Conservation (phyloP, 2,888 invertebrate genomes). For the Blastobasis adustella region DNA sequence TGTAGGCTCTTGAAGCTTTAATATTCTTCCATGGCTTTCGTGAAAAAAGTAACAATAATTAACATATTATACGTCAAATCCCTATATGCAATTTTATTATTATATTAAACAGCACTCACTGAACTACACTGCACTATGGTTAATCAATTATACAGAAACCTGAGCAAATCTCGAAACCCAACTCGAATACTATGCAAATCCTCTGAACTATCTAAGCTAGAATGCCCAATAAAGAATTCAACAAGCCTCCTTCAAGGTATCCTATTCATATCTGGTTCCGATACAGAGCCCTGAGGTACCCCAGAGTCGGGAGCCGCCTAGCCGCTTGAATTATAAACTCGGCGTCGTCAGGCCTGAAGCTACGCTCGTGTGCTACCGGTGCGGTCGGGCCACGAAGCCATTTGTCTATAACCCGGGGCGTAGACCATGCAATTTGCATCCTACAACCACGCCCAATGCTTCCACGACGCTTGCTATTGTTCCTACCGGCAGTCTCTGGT, state of each 20-base stretch:
- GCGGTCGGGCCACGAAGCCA: slow-evolving; percentile 65
- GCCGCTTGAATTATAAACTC: slow-evolving; percentile 31
- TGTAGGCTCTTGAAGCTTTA: too few relatives aligned
- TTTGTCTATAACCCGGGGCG: slow-evolving; percentile 57
- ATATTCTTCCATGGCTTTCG: too few relatives aligned
- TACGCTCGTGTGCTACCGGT: slow-evolving; percentile 61
- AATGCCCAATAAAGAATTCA: slow-evolving; percentile 19
- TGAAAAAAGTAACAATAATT: too few relatives aligned
- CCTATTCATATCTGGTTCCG: slow-evolving; percentile 22
- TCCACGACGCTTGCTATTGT: slow-evolving; percentile 51
- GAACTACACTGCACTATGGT: too few relatives aligned
- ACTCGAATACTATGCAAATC: too few relatives aligned
- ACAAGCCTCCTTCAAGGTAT: slow-evolving; percentile 4
- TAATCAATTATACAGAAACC: too few relatives aligned
- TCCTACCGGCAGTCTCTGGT: slow-evolving; percentile 22
- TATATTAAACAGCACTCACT: too few relatives aligned
- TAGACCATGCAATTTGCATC: slow-evolving; percentile 62
- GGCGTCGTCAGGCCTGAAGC: slow-evolving; percentile 23
- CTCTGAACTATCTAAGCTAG: too few relatives aligned
- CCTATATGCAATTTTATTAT: too few relatives aligned
- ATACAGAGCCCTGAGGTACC: slow-evolving; percentile 13
- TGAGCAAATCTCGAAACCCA: too few relatives aligned
- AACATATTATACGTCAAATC: too few relatives aligned
- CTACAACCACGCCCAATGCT: slow-evolving; percentile 57
- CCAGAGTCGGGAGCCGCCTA: neutral